Conservation (phyloP, 2,113 vertebrate genomes). For the Archilochus colubris region DNA sequence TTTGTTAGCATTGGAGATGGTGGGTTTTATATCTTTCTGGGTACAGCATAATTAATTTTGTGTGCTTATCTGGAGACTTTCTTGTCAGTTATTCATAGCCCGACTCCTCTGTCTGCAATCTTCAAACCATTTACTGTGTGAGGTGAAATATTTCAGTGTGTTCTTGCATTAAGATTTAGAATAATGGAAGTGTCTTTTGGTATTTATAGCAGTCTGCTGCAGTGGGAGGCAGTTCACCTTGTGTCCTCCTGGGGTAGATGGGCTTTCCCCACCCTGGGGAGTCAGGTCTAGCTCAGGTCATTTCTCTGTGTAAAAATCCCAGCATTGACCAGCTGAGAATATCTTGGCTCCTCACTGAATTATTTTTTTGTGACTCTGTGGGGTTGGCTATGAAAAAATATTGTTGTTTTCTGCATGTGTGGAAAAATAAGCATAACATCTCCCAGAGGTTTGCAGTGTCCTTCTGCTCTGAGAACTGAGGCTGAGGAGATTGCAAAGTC, state of each 20-base stretch:
- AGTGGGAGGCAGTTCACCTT: neutral
- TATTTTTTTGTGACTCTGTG: neutral
- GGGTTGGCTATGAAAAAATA: neutral
- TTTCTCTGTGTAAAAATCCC: neutral
- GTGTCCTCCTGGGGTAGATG: neutral
- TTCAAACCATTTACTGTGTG: constrained; percentile 34
- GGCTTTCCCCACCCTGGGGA: neutral
- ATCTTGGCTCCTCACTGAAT: neutral
- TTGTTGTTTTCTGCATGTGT: neutral
- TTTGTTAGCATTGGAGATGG: neutral
- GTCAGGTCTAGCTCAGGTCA: accelerated
- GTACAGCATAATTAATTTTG: constrained; percentile 13
- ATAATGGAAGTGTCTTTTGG: neutral
- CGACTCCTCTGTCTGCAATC: constrained; percentile 40
- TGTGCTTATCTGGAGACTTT: constrained; percentile 48
- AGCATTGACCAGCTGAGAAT: neutral
- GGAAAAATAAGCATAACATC: neutral
- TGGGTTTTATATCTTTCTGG: constrained; percentile 54
- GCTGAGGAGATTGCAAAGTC: neutral
- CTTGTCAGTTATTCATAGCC: constrained; percentile 59
- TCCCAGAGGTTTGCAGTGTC: accelerated
- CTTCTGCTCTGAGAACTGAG: neutral
- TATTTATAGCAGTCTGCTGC: constrained; percentile 24
- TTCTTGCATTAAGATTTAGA: constrained; percentile 25
- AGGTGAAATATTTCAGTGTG: constrained; percentile 39